Evolutionary conservation across 2,888 invertebrate species (phyloP), one percentile per base, ranked within the genome.

Genomic region (Alloscopus bannaensis): DNA sequence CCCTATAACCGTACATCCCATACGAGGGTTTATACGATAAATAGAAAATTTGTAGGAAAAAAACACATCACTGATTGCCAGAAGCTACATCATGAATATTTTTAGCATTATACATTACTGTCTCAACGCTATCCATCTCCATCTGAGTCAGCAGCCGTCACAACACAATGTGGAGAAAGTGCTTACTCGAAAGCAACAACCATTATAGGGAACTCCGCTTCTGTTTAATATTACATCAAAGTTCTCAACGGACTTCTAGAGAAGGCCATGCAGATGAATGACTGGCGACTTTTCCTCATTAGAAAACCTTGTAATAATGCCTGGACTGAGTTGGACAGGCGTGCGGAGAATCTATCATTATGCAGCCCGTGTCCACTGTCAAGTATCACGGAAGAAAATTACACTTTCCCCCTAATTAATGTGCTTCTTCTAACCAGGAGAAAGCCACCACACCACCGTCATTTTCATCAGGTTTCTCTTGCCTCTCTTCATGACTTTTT

Each of bases 261-360:
- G 3, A 29, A 59, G 8, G 26, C 22, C n/a, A 28, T 22, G 29
- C n/a, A 52, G 60, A 71, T 50, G 71, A 64, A 73, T 73, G n/a
- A n/a, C n/a, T n/a, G 71, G 60, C n/a, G 62, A 60, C 71, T 71
- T 60, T 45, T 64, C 42, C 75, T 75, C 75, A 75, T 75, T 75
- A 75, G 75, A 62, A 62, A 42, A 26, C 40, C 40, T 62, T 40
- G 62, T 40, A 68, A 24, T 31, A 24, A 52, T 69, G 68, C 40
- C 31, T 75, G 59, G 66, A 66, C 75, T 75, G 69, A 69, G 68
- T 76, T 76, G 68, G 69, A 69, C 76, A 76, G 76, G 68, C 60
- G 52, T n/a, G n/a, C n/a, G n/a, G n/a, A n/a, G 77, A 77, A 77
- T 77, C 77, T 77, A 77, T 77, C 77, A 77, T 77, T 77, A 77